Evolutionary conservation across 2,113 vertebrate genomes (phyloP).

Genomic region (Sphaerodactylus townsendi): DNA sequence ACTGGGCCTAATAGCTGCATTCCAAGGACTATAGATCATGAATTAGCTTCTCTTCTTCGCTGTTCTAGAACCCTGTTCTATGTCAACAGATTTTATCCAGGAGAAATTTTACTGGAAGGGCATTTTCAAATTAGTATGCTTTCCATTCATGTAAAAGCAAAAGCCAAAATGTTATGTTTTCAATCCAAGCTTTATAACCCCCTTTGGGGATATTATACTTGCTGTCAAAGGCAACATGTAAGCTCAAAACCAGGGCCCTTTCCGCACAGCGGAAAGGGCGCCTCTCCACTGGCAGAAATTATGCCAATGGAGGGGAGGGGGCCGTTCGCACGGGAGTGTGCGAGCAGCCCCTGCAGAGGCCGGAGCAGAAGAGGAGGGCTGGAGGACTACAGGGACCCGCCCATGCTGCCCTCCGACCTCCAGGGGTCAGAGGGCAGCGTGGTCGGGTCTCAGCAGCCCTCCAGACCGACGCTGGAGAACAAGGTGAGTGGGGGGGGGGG

Average conservation of each 20-base stretch:
- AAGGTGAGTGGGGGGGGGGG: too few species aligned
- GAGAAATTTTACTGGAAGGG: fast-evolving
- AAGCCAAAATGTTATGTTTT: neutral
- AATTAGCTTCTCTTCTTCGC: neutral
- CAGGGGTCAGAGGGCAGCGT: too few species aligned
- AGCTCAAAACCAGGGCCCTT: neutral
- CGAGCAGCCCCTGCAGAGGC: too few species aligned
- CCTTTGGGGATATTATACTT: neutral
- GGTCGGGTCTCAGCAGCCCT: too few species aligned
- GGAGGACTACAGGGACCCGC: too few species aligned
- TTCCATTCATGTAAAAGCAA: neutral
- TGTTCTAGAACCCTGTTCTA: neutral
- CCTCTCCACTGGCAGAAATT: too few species aligned
- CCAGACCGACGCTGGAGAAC: too few species aligned
- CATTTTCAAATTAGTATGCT: neutral
- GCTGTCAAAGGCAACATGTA: neutral
- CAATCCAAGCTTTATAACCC: neutral
- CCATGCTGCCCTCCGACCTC: too few species aligned
- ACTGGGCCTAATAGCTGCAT: neutral
- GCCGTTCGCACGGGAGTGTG: too few species aligned
- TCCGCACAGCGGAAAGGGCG: too few species aligned
- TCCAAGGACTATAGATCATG: neutral
- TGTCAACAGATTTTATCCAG: neutral
- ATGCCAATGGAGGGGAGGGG: too few species aligned
- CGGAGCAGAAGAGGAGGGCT: too few species aligned